These are phyloP conservation scores for Venustoraphidia nigricollis DNA, from an alignment of 2,888 invertebrate species.

Conservation along the genomic window DNA sequence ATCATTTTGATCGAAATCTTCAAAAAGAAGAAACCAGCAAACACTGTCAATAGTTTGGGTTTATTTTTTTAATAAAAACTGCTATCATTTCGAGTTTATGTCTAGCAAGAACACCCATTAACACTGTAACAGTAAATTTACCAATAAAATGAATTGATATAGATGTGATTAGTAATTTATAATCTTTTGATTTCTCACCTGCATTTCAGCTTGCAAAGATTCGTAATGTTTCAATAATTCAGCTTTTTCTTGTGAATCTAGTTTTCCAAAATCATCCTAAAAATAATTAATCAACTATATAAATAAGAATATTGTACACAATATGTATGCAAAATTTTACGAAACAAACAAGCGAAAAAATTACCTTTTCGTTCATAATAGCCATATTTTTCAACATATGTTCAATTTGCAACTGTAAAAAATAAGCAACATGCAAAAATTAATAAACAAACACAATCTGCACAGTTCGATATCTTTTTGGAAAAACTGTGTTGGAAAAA, in stretches of 20 bases:
- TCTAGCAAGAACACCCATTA: too few species aligned
- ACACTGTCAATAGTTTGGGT: too few species aligned
- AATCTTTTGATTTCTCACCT: constrained; percentile 32
- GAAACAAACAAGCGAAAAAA: constrained; percentile 7
- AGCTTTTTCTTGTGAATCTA: constrained; percentile 47
- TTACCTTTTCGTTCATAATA: constrained; percentile 32
- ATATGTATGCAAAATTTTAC: not conserved
- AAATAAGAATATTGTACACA: too few species aligned
- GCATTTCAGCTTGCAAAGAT: constrained; percentile 50
- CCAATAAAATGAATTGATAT: too few species aligned
- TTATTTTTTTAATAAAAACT: too few species aligned
- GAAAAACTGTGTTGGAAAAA: too few species aligned
- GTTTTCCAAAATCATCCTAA: constrained; percentile 21
- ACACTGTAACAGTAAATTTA: too few species aligned
- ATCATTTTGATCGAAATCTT: too few species aligned
- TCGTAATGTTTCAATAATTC: constrained; percentile 58
- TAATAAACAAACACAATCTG: constrained; percentile 13
- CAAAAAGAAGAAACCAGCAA: too few species aligned
- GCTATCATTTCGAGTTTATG: too few species aligned
- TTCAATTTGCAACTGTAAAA: constrained; percentile 33
- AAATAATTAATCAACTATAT: constrained; percentile 1
- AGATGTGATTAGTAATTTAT: too few species aligned
- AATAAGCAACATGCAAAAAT: constrained; percentile 17
- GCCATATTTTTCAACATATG: constrained; percentile 36
- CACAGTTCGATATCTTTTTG: constrained; percentile 1